Conservation (phyloP, 2,113 vertebrate species). For the Cyrtonyx montezumae region DNA sequence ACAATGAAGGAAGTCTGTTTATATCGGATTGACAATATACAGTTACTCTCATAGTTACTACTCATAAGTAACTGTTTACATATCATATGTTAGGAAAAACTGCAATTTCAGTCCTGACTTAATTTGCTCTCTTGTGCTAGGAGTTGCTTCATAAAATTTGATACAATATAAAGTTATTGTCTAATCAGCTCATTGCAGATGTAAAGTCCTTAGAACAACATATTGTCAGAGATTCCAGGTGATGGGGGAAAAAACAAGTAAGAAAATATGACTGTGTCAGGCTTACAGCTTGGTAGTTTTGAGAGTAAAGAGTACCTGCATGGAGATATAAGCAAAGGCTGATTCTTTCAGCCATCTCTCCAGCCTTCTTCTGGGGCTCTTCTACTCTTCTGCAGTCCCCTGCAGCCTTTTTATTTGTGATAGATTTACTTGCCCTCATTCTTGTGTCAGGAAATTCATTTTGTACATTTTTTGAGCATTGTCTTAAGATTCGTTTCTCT, state of each 20-base stretch:
- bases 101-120: background rate
- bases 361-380: background rate
- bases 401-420: background rate
- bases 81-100: background rate
- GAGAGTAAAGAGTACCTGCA: background rate
- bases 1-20: background rate
- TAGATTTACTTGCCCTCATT: background rate
- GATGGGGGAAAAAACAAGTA: background rate
- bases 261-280: accelerated
- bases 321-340: background rate
- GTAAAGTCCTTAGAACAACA: background rate
- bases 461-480: background rate
- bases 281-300: background rate
- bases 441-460: background rate
- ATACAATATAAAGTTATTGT: background rate
- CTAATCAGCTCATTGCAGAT: background rate
- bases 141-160: background rate
- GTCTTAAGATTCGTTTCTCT: background rate
- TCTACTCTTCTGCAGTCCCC: background rate
- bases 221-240: background rate
- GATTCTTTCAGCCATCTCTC: background rate
- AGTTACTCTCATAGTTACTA: background rate
- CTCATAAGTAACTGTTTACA: background rate
- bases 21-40: background rate
- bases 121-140: background rate